Evolutionary conservation across 1,140 invertebrate species (phyloP).

Genomic region (Pachypeltis micranthus): DNA sequence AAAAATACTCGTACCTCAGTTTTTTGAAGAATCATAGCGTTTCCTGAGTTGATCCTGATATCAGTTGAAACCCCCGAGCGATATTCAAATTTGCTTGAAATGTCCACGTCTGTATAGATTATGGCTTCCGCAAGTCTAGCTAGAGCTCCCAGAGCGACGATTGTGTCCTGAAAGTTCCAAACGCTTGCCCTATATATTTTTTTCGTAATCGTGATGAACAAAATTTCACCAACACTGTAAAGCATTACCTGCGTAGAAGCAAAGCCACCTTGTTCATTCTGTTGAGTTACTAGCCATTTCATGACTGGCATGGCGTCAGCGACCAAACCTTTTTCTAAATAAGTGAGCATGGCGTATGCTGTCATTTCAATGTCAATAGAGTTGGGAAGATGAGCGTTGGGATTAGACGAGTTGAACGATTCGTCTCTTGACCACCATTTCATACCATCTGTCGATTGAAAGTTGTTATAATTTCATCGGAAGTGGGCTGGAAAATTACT

Average conservation of each 20-base stretch:
- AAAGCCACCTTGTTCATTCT: conserved; percentile 72
- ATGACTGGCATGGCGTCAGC: conserved; percentile 64
- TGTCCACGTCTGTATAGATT: conserved; percentile 42
- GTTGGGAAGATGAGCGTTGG: conserved; percentile 53
- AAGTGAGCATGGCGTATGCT: conserved; percentile 62
- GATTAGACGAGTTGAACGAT: conserved; percentile 45
- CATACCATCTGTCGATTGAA: conserved; percentile 23
- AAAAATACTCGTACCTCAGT: conserved; percentile 41
- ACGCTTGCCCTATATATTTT: too few species aligned
- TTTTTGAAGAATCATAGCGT: conserved; percentile 64
- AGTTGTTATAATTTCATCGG: neutral
- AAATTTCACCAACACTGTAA: neutral
- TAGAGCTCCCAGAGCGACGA: conserved; percentile 58
- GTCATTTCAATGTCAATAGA: conserved; percentile 80
- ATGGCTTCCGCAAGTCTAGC: conserved; percentile 53
- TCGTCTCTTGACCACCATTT: conserved; percentile 60
- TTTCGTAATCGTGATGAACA: too few species aligned
- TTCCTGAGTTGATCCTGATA: conserved; percentile 53
- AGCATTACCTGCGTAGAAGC: conserved; percentile 54
- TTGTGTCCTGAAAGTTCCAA: conserved; percentile 47
- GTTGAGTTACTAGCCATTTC: conserved; percentile 69
- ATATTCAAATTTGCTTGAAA: conserved; percentile 41
- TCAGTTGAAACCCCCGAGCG: conserved; percentile 43
- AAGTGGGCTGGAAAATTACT: neutral
- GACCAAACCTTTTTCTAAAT: conserved; percentile 50